These are phyloP conservation scores for Salticus scenicus DNA, from an alignment of 2,888 invertebrate species.

Conservation along the genomic window DNA sequence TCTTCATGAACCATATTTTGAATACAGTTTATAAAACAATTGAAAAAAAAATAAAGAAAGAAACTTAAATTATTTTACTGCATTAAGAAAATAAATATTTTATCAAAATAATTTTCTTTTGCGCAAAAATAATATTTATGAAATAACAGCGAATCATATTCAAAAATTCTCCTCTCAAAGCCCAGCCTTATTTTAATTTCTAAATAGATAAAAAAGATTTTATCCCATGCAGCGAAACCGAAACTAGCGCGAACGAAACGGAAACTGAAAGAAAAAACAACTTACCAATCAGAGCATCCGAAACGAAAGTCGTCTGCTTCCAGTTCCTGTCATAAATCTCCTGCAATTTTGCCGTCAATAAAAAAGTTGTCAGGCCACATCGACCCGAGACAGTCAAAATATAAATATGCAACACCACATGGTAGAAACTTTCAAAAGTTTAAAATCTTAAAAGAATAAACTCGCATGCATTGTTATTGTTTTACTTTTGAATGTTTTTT, in stretches of 20 bases:
- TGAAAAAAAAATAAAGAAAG: too few relatives aligned
- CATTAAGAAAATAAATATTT: too few relatives aligned
- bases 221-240: not conserved
- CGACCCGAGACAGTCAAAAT: not conserved
- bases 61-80: too few relatives aligned
- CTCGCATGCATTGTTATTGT: not conserved
- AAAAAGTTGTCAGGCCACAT: slow-evolving; percentile 39
- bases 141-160: too few relatives aligned
- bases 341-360: slow-evolving; percentile 32
- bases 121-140: too few relatives aligned
- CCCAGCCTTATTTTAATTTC: too few relatives aligned
- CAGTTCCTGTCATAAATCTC: slow-evolving; percentile 34
- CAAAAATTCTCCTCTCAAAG: too few relatives aligned
- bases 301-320: slow-evolving; percentile 54
- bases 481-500: not conserved
- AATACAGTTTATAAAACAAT: too few relatives aligned
- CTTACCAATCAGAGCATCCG: slow-evolving; percentile 52
- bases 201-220: too few relatives aligned
- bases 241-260: slow-evolving; percentile 10
- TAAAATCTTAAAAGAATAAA: not conserved
- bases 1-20: too few relatives aligned
- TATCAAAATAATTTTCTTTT: too few relatives aligned
- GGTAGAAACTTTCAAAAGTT: not conserved
- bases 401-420: not conserved
- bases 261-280: slow-evolving; percentile 34